phyloP scores from a whole-genome alignment of 1,140 invertebrate genomes.

The Papilio dardanus region DNA sequence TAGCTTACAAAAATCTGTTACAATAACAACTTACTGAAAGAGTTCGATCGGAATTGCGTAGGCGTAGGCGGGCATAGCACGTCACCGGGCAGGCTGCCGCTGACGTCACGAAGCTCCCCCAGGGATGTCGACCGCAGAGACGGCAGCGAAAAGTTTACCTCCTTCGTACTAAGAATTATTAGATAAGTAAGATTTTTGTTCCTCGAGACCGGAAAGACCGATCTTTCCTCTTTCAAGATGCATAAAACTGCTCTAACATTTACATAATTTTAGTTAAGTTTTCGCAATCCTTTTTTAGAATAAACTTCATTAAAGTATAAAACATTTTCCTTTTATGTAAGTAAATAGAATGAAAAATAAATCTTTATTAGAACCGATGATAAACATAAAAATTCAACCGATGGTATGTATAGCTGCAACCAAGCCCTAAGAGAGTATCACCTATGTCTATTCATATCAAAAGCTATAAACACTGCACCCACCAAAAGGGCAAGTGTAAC shows the following conservation, averaged over 20 bases:
- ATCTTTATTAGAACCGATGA: too few relatives aligned
- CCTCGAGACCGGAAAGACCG: background rate
- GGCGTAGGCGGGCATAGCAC: constrained; percentile 78
- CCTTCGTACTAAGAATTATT: constrained; percentile 81
- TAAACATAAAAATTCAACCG: too few relatives aligned
- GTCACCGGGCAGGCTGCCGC: constrained; percentile 80
- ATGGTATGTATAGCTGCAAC: too few relatives aligned
- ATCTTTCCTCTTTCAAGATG: background rate
- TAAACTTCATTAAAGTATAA: background rate
- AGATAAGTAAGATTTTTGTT: background rate
- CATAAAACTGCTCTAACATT: background rate
- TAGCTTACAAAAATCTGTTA: constrained; percentile 18
- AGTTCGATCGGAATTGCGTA: constrained; percentile 84
- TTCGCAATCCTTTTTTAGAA: too few relatives aligned
- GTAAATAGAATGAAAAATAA: background rate
- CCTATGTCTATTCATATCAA: background rate
- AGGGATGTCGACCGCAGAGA: constrained; percentile 84
- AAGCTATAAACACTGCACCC: background rate
- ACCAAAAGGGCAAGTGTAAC: background rate
- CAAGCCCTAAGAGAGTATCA: background rate
- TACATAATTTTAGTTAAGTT: too few relatives aligned
- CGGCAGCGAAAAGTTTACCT: constrained; percentile 86
- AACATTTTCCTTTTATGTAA: background rate
- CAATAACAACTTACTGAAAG: constrained; percentile 84
- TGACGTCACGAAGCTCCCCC: constrained; percentile 83